Evolutionary conservation across 2,113 vertebrate genomes (phyloP), one percentile per base, ranked within the genome.

Genomic region (Leiothrix lutea): DNA sequence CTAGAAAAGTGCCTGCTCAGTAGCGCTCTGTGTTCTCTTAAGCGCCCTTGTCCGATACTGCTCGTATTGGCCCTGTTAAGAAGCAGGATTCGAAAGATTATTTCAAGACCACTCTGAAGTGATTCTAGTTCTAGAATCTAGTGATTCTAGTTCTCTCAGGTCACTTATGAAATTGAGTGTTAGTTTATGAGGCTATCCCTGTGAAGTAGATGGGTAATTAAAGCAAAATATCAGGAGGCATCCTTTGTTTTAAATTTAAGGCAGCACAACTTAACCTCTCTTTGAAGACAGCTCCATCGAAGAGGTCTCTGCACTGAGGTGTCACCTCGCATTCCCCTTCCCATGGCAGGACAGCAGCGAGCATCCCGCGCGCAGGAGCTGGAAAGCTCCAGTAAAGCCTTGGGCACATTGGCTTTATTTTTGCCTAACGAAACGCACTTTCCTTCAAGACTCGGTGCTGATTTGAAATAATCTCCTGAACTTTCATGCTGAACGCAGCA

Each of bases 181-280:
- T 57, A 62, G 28, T 71, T 69, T 88, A 10, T 2, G 44, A 88
- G 64, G 42, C 62, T 28, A 29, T 15, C 44, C 44, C 53, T 36
- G 82, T 31, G 12, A 81, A 82, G 28, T 44, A 40, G 71, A 86
- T 67, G 21, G 21, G 64, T 93, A 92, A 96, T 83, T 87, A 92
- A 70, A 70, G 36, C n/a, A 72, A 75, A 96, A 40, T n/a, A 75
- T 8, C 72, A 62, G 31, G 50, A 77, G 57, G 25, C 23, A 87
- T 61, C 24, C 18, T 75, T 73, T 65, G 70, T 45, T 75, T 87
- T 58, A 71, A 80, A 67, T 47, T 2, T 16, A 40, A 89, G 58
- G n/a, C 42, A 23, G 36, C 35, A 17, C 33, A 50, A 3, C 9
- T 58, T 33, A 26, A 67, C 35, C 13, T 61, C 31, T 40, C 31